phyloP scores from a whole-genome alignment of 2,113 vertebrate species.

The Galemys pyrenaicus region DNA sequence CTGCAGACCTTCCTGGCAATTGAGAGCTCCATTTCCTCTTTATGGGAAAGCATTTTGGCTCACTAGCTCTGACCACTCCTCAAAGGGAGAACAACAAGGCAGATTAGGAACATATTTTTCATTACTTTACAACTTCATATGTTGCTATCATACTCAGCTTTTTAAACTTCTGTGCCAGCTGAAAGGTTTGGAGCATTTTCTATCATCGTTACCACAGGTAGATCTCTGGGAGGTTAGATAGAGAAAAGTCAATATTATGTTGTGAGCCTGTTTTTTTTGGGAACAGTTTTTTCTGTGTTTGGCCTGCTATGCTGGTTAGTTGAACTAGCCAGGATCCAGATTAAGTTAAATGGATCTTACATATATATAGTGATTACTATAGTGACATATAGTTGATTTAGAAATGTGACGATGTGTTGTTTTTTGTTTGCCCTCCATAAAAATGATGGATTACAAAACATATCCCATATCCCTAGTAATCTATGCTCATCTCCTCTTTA shows the following conservation, averaged over 20 bases:
- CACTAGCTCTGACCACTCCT: not conserved
- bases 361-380: not conserved
- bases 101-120: not conserved
- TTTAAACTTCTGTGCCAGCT: not conserved
- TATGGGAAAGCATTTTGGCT: conserved; percentile 27
- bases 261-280: not conserved
- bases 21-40: conserved; percentile 15
- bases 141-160: not conserved
- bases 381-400: not conserved
- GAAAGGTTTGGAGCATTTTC: not conserved
- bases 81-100: not conserved
- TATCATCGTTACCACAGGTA: not conserved
- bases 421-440: not conserved
- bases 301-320: not conserved
- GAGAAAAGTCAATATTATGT: not conserved
- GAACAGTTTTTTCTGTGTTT: not conserved
- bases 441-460: not conserved
- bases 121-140: conserved; percentile 5
- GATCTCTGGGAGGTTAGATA: not conserved
- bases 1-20: conserved; percentile 25
- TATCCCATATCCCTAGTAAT: not conserved
- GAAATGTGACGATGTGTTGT: not conserved
- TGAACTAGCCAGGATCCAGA: not conserved
- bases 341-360: not conserved
- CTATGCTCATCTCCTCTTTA: not conserved